Evolutionary conservation across 2,888 invertebrate genomes (phyloP).

Genomic region (Folsomia manolachei): DNA sequence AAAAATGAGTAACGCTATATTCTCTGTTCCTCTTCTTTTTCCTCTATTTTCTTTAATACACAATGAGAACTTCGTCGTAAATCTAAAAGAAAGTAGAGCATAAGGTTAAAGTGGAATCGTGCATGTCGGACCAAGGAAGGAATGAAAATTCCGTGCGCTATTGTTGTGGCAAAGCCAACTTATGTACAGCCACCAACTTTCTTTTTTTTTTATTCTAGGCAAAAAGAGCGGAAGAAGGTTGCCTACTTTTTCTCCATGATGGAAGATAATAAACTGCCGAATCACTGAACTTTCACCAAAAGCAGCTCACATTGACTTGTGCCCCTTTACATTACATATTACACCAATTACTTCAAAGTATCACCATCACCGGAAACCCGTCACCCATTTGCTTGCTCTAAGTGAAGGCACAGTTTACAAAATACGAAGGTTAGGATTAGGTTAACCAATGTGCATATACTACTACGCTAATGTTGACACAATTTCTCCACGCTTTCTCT

Average conservation of each 20-base stretch:
- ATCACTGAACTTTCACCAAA: background rate
- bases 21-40: background rate
- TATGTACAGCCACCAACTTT: background rate
- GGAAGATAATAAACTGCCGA: background rate
- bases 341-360: background rate
- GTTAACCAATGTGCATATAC: background rate
- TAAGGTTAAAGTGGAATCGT: constrained; percentile 4
- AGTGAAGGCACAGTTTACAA: no score
- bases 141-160: no score
- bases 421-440: no score
- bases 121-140: background rate
- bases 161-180: no score
- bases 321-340: no score
- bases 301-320: no score
- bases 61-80: background rate
- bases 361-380: no score
- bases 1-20: background rate
- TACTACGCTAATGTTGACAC: background rate
- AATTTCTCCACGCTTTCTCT: background rate
- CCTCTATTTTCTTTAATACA: no score
- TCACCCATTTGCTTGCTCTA: no score
- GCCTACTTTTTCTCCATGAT: background rate
- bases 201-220: background rate
- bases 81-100: constrained; percentile 2
- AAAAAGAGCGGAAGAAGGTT: background rate